Evolutionary conservation across 2,797 vertebrate species (phyloP).

Genomic region (Lacerta bilineata): DNA sequence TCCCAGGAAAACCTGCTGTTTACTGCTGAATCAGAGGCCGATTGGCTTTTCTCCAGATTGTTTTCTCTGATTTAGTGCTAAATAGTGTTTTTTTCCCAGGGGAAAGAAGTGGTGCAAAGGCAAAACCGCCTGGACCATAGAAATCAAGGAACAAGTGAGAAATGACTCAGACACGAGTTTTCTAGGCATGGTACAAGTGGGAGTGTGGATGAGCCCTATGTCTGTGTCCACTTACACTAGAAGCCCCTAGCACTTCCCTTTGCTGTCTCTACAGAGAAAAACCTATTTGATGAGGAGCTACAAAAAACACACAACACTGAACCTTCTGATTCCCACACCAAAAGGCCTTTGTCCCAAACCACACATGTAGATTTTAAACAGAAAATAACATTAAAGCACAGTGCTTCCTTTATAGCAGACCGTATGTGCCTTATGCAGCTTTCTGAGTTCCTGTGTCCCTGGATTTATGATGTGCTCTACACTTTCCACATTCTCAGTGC

Average conservation of each 20-base stretch:
- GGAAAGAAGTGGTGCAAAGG: too few relatives aligned
- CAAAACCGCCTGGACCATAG: too few relatives aligned
- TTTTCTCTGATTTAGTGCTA: too few relatives aligned
- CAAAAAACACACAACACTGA: slow-evolving; percentile 73
- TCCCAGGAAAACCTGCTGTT: too few relatives aligned
- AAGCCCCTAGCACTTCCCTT: slow-evolving; percentile 65
- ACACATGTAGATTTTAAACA: slow-evolving; percentile 84
- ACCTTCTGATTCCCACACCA: slow-evolving; percentile 81
- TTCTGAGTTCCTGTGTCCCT: slow-evolving; percentile 81
- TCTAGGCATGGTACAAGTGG: too few relatives aligned
- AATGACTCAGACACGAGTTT: too few relatives aligned
- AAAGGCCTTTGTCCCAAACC: slow-evolving; percentile 85
- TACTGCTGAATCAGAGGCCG: too few relatives aligned
- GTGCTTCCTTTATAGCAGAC: slow-evolving; percentile 81
- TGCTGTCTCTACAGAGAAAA: slow-evolving; percentile 71
- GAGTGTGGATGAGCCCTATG: too few relatives aligned
- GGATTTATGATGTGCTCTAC: slow-evolving; percentile 84
- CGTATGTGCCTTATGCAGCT: slow-evolving; percentile 80
- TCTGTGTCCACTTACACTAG: background rate
- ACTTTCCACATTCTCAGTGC: slow-evolving; percentile 81
- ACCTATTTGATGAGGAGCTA: slow-evolving; percentile 55
- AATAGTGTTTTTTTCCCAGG: too few relatives aligned
- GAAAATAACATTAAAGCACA: slow-evolving; percentile 85
- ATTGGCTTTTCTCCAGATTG: too few relatives aligned
- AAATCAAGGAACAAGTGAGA: too few relatives aligned